These are phyloP conservation scores for Drosophila malerkotliana DNA, from an alignment of 1,140 invertebrate species.

Conservation along the genomic window DNA sequence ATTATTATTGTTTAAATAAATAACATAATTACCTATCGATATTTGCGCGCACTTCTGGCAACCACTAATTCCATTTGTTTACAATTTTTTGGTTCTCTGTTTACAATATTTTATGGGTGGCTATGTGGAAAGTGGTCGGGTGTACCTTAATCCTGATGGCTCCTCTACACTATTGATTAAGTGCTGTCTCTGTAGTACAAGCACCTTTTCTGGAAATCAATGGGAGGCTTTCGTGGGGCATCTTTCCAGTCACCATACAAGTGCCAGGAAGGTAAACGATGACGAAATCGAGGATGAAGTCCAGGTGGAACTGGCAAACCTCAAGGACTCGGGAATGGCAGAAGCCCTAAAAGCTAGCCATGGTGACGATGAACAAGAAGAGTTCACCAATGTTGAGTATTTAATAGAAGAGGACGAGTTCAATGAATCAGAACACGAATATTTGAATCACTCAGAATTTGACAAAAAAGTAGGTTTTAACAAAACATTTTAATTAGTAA, in stretches of 20 bases:
- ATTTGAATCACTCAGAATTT: not conserved
- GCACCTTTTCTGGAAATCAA: slow-evolving; percentile 4
- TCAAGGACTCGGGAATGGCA: not conserved
- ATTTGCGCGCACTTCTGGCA: not conserved
- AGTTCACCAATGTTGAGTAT: not conserved
- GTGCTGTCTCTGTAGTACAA: slow-evolving; percentile 37
- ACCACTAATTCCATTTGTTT: not conserved
- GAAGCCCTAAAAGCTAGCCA: not conserved
- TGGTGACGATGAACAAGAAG: not conserved
- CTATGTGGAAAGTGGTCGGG: slow-evolving; percentile 35
- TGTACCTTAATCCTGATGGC: slow-evolving; percentile 35
- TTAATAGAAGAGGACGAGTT: slow-evolving; percentile 24
- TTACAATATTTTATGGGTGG: not conserved
- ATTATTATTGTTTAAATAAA: no score
- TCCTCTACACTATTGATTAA: slow-evolving; percentile 29
- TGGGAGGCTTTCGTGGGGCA: slow-evolving; percentile 29
- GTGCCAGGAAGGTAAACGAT: not conserved
- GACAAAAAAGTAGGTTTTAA: not conserved
- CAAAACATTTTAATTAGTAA: not conserved
- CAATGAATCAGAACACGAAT: not conserved
- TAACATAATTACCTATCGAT: no score
- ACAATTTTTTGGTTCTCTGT: not conserved
- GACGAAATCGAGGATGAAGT: slow-evolving; percentile 43
- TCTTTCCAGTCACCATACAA: slow-evolving; percentile 3
- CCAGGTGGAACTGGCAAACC: slow-evolving; percentile 29